These are phyloP conservation scores for Epicampocera succincta DNA, from an alignment of 2,888 invertebrate species.

Conservation along the genomic window DNA sequence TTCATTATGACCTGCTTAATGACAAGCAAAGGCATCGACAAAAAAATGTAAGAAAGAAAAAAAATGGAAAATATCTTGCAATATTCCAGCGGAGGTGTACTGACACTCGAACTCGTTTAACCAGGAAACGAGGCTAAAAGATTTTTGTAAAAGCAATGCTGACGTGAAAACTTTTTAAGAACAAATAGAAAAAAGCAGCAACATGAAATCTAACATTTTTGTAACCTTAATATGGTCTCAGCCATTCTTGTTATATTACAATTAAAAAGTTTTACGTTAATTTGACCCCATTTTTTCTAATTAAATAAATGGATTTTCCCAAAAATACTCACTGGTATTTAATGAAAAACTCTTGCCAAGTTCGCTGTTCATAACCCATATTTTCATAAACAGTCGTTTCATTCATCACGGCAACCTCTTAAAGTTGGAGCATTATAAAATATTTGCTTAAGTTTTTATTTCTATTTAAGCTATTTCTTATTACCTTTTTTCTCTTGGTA, in stretches of 20 bases:
- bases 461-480: background rate
- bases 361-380: background rate
- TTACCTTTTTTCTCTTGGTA: background rate
- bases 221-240: background rate
- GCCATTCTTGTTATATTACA: background rate
- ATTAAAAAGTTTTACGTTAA: constrained; percentile 18
- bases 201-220: background rate
- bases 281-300: constrained; percentile 21
- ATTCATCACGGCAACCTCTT: constrained; percentile 15
- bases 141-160: constrained; percentile 17
- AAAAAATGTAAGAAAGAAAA: background rate
- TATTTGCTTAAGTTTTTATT: constrained; percentile 22
- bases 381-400: background rate
- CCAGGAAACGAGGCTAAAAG: constrained; percentile 33
- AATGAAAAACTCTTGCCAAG: too few species aligned
- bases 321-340: too few species aligned
- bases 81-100: constrained; percentile 46
- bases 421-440: constrained; percentile 3
- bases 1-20: constrained; percentile 62
- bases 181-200: too few species aligned
- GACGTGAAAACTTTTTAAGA: background rate
- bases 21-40: constrained; percentile 23
- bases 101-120: background rate
- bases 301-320: background rate
- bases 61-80: constrained; percentile 15